A percentile compares a stretch with the other conserved stretches of the same genome.
Evolutionary conservation across 2,113 vertebrate species (phyloP).

Genomic region (Pleuronectes platessa): DNA sequence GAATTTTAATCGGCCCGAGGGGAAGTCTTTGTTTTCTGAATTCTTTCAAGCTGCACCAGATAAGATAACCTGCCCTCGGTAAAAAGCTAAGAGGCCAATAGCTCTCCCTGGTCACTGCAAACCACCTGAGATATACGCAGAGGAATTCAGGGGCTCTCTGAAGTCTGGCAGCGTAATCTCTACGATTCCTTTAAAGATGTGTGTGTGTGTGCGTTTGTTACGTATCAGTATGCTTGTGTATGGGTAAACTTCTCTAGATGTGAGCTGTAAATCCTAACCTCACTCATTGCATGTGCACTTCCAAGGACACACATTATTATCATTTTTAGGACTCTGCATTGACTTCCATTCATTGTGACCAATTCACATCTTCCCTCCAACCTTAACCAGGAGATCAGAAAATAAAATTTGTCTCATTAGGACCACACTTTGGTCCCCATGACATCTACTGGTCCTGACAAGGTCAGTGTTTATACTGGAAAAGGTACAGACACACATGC

Average conservation of each 20-base stretch:
- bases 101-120: constrained; percentile 45
- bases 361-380: too few species aligned
- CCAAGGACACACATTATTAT: neutral
- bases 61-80: constrained; percentile 52
- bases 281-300: neutral
- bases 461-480: too few species aligned
- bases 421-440: too few species aligned
- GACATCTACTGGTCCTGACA: too few species aligned
- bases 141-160: constrained; percentile 39
- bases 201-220: constrained; percentile 16
- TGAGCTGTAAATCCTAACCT: neutral
- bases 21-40: constrained; percentile 7
- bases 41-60: constrained; percentile 58
- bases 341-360: too few species aligned
- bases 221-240: neutral
- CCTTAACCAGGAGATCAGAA: too few species aligned
- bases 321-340: too few species aligned
- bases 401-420: too few species aligned
- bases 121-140: constrained; percentile 33
- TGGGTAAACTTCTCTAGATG: neutral
- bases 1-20: constrained; percentile 54
- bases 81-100: constrained; percentile 50
- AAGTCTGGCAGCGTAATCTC: constrained; percentile 47
- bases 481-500: neutral
- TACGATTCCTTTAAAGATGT: neutral